Evolutionary conservation across 2,797 vertebrate genomes (phyloP), one percentile per base, ranked within the genome.

Genomic region (Macropus fuliginosus): DNA sequence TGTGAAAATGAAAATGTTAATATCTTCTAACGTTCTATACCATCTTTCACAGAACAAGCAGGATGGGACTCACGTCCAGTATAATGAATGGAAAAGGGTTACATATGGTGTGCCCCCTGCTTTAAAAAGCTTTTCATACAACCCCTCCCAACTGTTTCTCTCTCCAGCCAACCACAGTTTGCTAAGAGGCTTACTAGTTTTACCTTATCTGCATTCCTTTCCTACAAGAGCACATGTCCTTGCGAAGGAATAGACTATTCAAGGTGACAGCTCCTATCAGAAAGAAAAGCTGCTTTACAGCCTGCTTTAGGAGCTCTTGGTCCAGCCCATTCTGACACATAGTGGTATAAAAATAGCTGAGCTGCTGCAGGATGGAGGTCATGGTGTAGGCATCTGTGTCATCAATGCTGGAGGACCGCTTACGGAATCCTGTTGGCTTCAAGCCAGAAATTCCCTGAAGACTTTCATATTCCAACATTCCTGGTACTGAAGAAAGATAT

Each of bases 141-240:
- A 16, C 8, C 9, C 74, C 6, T 14, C 16, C n/a, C 62, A 34
- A 66, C 1, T 40, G 4, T 46, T 81, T 27, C 74, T 40, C 10
- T 21, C 54, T 40, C 31, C 0, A 0, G 27, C 2, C 29, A 28
- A 46, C 27, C 8, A 91, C 52, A 54, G 14, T 3, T 6, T 29
- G 6, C 6, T 28, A 3, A 10, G 91, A 0, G 12, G n/a, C 55
- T 24, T 24, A 12, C 6, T 95, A 95, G 87, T 95, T 90, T 98
- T 98, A 99, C 99, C 99, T 99, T 98, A 99, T 99, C 97, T 99
- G 99, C 99, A 99, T 99, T 94, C 99, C 99, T 98, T 99, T 99
- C 59, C 99, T 99, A 98, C 99, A 99, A 31, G 99, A 99, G 97
- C 99, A 99, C 99, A 99, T 99, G 97, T 99, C 99, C 98, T 99